Base-by-base conservation (phyloP, 2,797 vertebrate genomes). In the Tenualosa ilisha region DNA sequence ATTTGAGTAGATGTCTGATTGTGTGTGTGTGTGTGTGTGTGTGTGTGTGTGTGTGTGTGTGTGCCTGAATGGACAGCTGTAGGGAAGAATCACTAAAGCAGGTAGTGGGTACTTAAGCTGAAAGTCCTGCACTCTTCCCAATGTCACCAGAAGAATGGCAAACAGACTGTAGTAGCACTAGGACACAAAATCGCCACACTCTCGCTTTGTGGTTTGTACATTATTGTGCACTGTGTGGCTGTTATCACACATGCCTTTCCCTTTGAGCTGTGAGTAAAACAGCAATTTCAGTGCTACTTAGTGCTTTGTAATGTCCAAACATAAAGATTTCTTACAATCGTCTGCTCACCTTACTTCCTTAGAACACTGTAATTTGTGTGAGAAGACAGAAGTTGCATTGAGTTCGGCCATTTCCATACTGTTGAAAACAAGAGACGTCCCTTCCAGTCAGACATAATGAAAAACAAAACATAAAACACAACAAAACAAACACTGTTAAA, bases 51-150 rank as follows among this genome's bases (percentile, higher is more conserved):
- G 22, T 46, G 68, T 37, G 20, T 31, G 9, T 26, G 20, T 81
- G 50, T 49, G 79, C 22, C 56, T 81, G n/a, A 88, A 85, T 89
- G 85, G 93, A 87, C 92, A 93, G 91, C 93, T 93, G 93, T 90
- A 75, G 68, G 13, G 68, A 15, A 75, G 68, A 75, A 43, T 17
- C 13, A 15, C 31, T 20, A 75, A 75, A 37, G 37, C 68, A 75
- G 68, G 13, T 13, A 75, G 68, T 17, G 37, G 37, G 68, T 75
- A 43, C 68, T 75, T 75, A 75, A 43, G 37, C 68, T 75, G 68
- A 75, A 75, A 43, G 68, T 75, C 68, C 37, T 75, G 68, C 68
- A 75, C 68, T 37, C 37, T 37, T 20, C 15, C 6, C 2, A 15
- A 15, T 13, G 7, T 75, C 13, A 15, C 4, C 31, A 75, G 31